Base-by-base conservation (phyloP, 2,888 invertebrate genomes). In the Furcula furcula region DNA sequence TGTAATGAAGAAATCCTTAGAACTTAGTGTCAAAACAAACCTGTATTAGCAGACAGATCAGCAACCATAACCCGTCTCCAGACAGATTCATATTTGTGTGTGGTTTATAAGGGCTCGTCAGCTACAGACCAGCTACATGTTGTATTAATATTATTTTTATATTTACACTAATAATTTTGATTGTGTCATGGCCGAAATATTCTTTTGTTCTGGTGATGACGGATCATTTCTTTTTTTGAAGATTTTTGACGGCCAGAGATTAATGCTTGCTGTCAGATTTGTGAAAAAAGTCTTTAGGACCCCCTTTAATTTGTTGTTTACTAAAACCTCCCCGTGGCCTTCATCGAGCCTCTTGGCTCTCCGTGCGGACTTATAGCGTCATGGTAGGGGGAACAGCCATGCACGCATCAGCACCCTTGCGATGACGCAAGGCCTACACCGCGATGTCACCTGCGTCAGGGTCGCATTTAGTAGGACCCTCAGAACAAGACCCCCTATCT, bases 1-100 rank as follows among this genome's bases (percentile, higher is more conserved):
- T 10, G 9, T 3, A 6, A 31, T 12, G 12, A n/a, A n/a, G n/a
- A n/a, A n/a, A n/a, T n/a, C n/a, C n/a, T n/a, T n/a, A n/a, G n/a
- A n/a, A n/a, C n/a, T n/a, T n/a, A n/a, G n/a, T n/a, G 23, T 13
- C 11, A 3, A 11, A 25, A 42, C 38, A 6, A 48, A 84, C 84
- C 83, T 85, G 83, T 33, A 84, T 40, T 0, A 85, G 62, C 14
- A 85, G 48, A 65, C 61, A 66, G 18, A 84, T 49, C 4, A 83
- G 61, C 59, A 69, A 70, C 77, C 80, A 84, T 41, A 81, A 40
- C 18, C 65, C 62, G 13, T 63, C 43, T 28, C 54, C 51, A 21
- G 65, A 59, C 45, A 62, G 55, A 71, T 76, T 78, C 80, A 82
- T 83, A 65, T 65, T 65, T 63, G 40, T 38, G 36, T 46, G 46